Evolutionary conservation across 1,140 invertebrate genomes (phyloP).

Genomic region (Drosophila punjabiensis): DNA sequence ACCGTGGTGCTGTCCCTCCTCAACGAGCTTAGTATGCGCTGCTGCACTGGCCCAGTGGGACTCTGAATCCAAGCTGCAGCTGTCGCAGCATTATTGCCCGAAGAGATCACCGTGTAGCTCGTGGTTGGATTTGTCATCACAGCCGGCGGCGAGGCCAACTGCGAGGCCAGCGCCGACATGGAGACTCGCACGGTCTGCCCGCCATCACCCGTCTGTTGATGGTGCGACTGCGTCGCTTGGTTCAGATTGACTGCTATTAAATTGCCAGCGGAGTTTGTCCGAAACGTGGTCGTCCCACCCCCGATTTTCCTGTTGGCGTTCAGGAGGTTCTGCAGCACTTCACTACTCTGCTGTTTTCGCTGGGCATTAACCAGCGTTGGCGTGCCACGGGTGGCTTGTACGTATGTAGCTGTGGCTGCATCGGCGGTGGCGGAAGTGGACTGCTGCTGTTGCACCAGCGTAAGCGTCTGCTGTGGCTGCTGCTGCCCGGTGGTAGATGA

Average conservation of each 20-base stretch:
- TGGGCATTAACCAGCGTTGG: constrained; percentile 58
- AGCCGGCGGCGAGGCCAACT: constrained; percentile 83
- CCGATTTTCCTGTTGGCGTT: constrained; percentile 80
- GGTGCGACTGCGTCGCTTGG: constrained; percentile 52
- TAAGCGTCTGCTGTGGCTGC: constrained; percentile 68
- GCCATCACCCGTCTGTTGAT: constrained; percentile 52
- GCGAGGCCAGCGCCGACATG: constrained; percentile 84
- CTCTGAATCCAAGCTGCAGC: constrained; percentile 70
- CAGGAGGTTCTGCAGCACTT: constrained; percentile 79
- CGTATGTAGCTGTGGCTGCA: constrained; percentile 66
- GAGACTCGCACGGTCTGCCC: constrained; percentile 79
- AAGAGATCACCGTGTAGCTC: constrained; percentile 76
- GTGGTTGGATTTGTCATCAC: constrained; percentile 82
- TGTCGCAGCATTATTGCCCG: constrained; percentile 46
- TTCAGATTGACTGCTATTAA: constrained; percentile 86
- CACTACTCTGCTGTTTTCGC: constrained; percentile 76
- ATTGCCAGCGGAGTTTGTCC: constrained; percentile 85
- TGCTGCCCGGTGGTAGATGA: constrained; percentile 79
- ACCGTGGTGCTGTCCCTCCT: constrained; percentile 74
- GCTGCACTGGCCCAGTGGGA: constrained; percentile 75
- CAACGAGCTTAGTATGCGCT: constrained; percentile 72
- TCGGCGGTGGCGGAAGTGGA: constrained; percentile 42
- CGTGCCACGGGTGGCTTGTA: constrained; percentile 70
- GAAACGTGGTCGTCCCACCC: constrained; percentile 74
- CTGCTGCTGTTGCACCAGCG: constrained; percentile 68